Conservation (phyloP, 2,797 vertebrate genomes). For the Manis pentadactyla region DNA sequence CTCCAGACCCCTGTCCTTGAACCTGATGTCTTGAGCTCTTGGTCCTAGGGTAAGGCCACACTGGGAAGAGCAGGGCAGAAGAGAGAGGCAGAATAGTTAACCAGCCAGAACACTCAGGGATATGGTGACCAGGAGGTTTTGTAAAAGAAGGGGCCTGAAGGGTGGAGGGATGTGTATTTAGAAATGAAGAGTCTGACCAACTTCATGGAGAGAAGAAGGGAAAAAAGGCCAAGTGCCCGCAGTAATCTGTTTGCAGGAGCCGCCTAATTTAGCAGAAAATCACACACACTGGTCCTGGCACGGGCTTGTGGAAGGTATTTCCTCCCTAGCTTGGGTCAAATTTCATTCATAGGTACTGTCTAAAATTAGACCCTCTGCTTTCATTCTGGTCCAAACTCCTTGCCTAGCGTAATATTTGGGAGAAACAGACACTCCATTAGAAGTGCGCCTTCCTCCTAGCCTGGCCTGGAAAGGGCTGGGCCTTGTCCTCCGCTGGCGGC, state of each 20-base stretch:
- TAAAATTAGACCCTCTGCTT: constrained; percentile 89
- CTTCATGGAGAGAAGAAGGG: constrained; percentile 29
- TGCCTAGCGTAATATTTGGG: constrained; percentile 85
- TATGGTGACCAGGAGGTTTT: constrained; percentile 52
- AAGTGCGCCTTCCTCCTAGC: constrained; percentile 77
- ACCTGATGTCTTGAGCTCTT: not conserved
- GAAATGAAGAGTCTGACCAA: constrained; percentile 56
- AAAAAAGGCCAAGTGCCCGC: constrained; percentile 49
- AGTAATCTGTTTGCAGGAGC: constrained; percentile 85
- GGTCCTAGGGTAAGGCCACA: not conserved
- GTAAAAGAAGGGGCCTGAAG: not conserved
- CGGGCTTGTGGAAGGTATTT: constrained; percentile 86
- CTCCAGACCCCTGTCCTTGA: not conserved
- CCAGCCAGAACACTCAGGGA: not conserved
- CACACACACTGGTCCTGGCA: constrained; percentile 85
- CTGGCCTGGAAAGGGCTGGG: constrained; percentile 73
- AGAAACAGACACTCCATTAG: constrained; percentile 83
- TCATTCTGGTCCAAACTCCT: constrained; percentile 87
- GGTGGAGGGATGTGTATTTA: constrained; percentile 34
- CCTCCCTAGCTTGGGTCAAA: constrained; percentile 86
- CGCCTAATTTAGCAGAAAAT: constrained; percentile 87
- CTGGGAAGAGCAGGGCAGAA: not conserved
- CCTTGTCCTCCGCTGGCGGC: constrained; percentile 70
- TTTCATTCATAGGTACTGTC: constrained; percentile 90
- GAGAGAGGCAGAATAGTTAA: not conserved